These are phyloP conservation scores for Sympetrum striolatum DNA, from an alignment of 2,888 invertebrate genomes.

Conservation along the genomic window DNA sequence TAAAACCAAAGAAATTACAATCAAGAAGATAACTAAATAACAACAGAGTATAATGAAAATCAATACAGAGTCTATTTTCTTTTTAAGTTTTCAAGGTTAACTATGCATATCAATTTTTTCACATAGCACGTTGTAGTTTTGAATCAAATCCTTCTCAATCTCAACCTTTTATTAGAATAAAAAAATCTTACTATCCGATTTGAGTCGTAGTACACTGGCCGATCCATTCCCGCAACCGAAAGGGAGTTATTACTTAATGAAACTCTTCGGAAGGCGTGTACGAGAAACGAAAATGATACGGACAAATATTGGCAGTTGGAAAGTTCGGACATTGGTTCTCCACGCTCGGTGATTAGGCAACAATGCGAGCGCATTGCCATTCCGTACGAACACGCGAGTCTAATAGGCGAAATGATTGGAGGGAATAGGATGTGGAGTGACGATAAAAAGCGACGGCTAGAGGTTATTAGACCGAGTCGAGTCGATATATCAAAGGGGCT, in stretches of 20 bases:
- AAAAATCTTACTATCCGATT: not conserved
- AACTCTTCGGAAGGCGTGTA: not conserved
- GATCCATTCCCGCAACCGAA: not conserved
- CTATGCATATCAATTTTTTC: too few species aligned
- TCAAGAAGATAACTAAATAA: too few species aligned
- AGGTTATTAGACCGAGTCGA: not conserved
- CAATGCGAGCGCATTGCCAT: not conserved
- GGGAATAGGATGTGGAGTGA: not conserved
- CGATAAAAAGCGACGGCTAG: not conserved
- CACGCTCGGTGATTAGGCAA: not conserved
- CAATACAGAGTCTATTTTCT: too few species aligned
- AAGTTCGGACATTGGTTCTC: not conserved
- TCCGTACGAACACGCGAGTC: not conserved
- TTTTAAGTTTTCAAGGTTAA: too few species aligned
- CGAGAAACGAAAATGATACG: not conserved
- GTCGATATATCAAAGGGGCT: not conserved
- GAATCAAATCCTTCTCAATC: too few species aligned
- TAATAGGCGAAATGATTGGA: not conserved
- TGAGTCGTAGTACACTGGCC: not conserved
- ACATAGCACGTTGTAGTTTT: too few species aligned
- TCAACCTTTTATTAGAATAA: too few species aligned
- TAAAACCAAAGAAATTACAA: too few species aligned
- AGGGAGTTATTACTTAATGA: not conserved
- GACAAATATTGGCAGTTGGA: not conserved
- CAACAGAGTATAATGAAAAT: too few species aligned